Percentiles rank a stretch among this genome's conserved stretches.
Conservation (phyloP, 2,888 invertebrate species). For the Drosophila hamatofila region DNA sequence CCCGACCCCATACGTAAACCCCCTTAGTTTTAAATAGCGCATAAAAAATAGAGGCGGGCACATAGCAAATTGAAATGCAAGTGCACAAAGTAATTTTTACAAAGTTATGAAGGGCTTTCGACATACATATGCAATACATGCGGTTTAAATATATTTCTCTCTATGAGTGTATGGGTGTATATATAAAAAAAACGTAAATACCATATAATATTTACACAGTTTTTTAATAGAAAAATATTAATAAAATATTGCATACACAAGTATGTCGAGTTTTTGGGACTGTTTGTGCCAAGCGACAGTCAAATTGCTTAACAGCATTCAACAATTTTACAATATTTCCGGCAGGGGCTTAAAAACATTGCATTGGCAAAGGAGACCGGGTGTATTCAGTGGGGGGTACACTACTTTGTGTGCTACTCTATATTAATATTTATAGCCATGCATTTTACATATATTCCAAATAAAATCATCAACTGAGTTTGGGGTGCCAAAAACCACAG, state of each 20-base stretch:
- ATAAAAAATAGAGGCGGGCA: constrained; percentile 36
- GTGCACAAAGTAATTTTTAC: constrained; percentile 67
- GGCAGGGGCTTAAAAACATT: constrained; percentile 10
- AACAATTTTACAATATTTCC: constrained; percentile 65
- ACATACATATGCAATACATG: constrained; percentile 25
- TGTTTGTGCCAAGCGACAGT: constrained; percentile 49
- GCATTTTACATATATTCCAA: constrained; percentile 66
- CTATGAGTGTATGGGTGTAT: background rate
- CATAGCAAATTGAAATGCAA: constrained; percentile 67
- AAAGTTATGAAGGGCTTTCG: constrained; percentile 60
- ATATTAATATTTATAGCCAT: constrained; percentile 78
- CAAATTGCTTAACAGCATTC: constrained; percentile 72
- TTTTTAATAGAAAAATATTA: constrained; percentile 69
- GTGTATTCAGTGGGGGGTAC: background rate
- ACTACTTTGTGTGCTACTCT: constrained; percentile 20
- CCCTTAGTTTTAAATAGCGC: constrained; percentile 28
- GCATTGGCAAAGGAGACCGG: background rate
- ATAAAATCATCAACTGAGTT: constrained; percentile 60
- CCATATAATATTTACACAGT: constrained; percentile 25
- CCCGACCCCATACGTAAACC: background rate
- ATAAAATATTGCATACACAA: constrained; percentile 49
- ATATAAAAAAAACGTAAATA: constrained; percentile 1
- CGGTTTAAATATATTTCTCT: constrained; percentile 2
- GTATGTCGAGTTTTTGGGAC: constrained; percentile 34
- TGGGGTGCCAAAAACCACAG: constrained; percentile 65